Base-by-base conservation (phyloP, 2,888 invertebrate species). In the Sisyra terminalis region DNA sequence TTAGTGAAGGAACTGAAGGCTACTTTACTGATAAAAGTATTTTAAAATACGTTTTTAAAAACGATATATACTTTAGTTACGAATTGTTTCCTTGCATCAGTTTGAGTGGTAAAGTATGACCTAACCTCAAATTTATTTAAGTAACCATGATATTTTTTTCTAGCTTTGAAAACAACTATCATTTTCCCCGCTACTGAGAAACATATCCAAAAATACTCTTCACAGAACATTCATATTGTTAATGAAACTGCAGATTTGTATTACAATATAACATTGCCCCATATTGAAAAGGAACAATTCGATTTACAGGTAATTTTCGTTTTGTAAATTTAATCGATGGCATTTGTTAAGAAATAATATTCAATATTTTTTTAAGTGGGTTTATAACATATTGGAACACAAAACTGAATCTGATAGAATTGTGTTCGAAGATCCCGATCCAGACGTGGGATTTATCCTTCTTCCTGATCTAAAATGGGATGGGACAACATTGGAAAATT, bases 401-500 rank as follows among this genome's bases (percentile, higher is more conserved):
- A 88, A 85, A 58, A 77, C 81, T 38, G 98, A 98, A 66, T 66
- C 70, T 2, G 94, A 97, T 16, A 73, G 89, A 48, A 79, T 98
- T 39, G 69, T 93, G 5, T 83, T 75, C 57, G 85, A 88, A 58
- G 86, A 90, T 59, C 52, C 70, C 4, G 78, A 88, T 57, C 74
- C 81, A 2, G 71, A 73, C 36, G 75, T 64, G 47, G 94, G 96
- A 0, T 97, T 96, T 58, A 67, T 97, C 10, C 61, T 99, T 10
- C 55, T 93, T 1, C 93, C 92, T 0, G 98, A 99, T 63, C 67
- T 96, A 44, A 99, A 98, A 62, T 98, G 98, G 97, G 86, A 94
- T 63, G 86, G 88, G 10, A 60, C 72, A 36, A 66, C 66, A 46
- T 49, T 76, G 13, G 84, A 87, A 53, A 81, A 82, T 0, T 62